Evolutionary conservation across 2,797 vertebrate species (phyloP), one percentile per base, ranked within the genome.

Genomic region (Aulostomus chinensis): DNA sequence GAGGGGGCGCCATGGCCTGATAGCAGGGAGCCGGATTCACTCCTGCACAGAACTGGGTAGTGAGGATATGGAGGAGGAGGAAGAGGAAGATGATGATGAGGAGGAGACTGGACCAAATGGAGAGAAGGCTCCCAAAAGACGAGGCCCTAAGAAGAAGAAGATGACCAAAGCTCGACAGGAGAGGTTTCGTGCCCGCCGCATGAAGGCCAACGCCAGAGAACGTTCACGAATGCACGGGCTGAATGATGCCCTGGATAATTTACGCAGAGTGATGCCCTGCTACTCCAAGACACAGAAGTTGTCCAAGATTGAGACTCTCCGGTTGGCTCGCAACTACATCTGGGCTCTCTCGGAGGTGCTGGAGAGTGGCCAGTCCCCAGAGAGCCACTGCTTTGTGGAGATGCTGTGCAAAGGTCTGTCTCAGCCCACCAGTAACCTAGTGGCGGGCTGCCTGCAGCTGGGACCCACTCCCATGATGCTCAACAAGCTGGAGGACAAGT

Each of bases 121-220:
- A 7, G 94, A 95, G 43, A 77, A 80, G 1, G 92, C 85, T 45
- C 95, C 96, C 3, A 98, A 96, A 63, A 91, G 95, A 37, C 92
- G 96, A 54, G 97, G 97, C 17, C 97, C 96, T 7, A 98, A 98
- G 86, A 98, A 94, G 91, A 98, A 98, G 92, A 98, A 98, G 69
- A 96, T 99, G 95, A 97, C 96, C 59, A 98, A 97, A 91, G 96
- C 94, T 0, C 91, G 96, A 45, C 55, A 95, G 73, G 96, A 98
- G 71, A 71, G 96, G 52, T 96, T 98, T 81, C 91, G 94, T 21
- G 93, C 91, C 5, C 88, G 97, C 14, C 71, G 97, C 24, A 71
- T 94, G 42, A 98, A 99, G 63, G 97, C 97, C 64, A 99, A 98
- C 0, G 96, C 97, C 29, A 90, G 97, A n/a, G 97, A 99, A 60